phyloP scores from a whole-genome alignment of 2,888 invertebrate genomes.

The Cenopis cana region DNA sequence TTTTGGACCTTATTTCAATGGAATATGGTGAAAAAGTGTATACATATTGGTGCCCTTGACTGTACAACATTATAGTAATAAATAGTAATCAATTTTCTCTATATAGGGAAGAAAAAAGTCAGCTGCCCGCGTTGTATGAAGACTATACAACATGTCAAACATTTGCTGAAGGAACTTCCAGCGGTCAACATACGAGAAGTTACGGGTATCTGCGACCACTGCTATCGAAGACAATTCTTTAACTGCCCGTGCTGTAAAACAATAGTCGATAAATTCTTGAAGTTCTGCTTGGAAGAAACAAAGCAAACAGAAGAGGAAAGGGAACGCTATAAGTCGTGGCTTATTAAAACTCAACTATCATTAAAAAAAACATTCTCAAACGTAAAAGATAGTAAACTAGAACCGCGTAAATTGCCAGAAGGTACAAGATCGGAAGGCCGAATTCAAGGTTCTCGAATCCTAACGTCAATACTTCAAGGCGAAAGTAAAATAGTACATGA shows the following conservation, averaged over 20 bases:
- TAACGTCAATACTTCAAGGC: not conserved
- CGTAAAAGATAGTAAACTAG: constrained; percentile 7
- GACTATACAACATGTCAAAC: constrained; percentile 58
- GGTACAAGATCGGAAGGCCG: not conserved
- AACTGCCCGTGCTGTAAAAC: constrained; percentile 7
- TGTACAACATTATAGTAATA: too few relatives aligned
- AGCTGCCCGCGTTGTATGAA: constrained; percentile 66
- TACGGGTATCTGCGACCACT: constrained; percentile 16
- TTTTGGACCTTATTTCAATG: too few relatives aligned
- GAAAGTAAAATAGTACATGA: not conserved
- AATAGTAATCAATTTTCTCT: too few relatives aligned
- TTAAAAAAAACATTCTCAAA: not conserved
- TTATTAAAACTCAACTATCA: constrained; percentile 3
- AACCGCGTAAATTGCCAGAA: not conserved
- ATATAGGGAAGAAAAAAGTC: constrained; percentile 56
- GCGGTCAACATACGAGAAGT: constrained; percentile 48
- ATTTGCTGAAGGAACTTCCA: constrained; percentile 54
- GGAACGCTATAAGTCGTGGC: not conserved
- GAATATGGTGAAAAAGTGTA: too few relatives aligned
- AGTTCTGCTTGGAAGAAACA: not conserved
- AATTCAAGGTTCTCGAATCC: not conserved
- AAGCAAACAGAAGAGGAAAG: not conserved
- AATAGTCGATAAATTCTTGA: constrained; percentile 9
- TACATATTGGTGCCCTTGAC: too few relatives aligned
- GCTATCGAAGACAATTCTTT: not conserved